Conservation (phyloP, 2,113 vertebrate genomes). For the Triplophysa rosa region DNA sequence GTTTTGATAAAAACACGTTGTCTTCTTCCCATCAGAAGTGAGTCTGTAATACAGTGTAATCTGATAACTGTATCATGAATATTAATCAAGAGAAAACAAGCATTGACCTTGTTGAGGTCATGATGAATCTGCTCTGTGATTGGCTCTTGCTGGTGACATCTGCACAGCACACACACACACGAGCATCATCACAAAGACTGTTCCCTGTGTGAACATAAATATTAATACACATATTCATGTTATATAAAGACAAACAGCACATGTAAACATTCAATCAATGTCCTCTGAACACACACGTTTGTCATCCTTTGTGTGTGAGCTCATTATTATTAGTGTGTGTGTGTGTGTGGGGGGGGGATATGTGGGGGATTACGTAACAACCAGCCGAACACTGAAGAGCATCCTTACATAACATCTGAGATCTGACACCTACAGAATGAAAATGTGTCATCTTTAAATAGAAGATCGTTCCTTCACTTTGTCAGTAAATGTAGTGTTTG, state of each 20-base stretch:
- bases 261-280: too few relatives aligned
- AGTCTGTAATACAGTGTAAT: constrained; percentile 55
- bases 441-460: constrained; percentile 72
- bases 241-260: too few relatives aligned
- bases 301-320: neutral
- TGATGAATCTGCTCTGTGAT: constrained; percentile 23
- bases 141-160: neutral
- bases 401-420: constrained; percentile 68
- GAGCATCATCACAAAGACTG: constrained; percentile 2
- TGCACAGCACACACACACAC: neutral
- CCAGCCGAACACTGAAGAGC: constrained; percentile 58
- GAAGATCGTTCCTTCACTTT: constrained; percentile 55
- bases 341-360: constrained; percentile 48
- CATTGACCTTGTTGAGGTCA: constrained; percentile 55
- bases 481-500: too few relatives aligned
- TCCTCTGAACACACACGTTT: neutral
- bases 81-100: constrained; percentile 68
- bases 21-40: constrained; percentile 46
- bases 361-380: too few relatives aligned
- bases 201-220: too few relatives aligned
- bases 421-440: neutral
- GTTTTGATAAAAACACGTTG: constrained; percentile 58
- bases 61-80: constrained; percentile 60
- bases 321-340: constrained; percentile 27
- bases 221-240: too few relatives aligned